Percentiles rank a stretch among this genome's conserved stretches.
Conservation (phyloP, 2,113 vertebrate genomes). For the Cebus imitator region DNA sequence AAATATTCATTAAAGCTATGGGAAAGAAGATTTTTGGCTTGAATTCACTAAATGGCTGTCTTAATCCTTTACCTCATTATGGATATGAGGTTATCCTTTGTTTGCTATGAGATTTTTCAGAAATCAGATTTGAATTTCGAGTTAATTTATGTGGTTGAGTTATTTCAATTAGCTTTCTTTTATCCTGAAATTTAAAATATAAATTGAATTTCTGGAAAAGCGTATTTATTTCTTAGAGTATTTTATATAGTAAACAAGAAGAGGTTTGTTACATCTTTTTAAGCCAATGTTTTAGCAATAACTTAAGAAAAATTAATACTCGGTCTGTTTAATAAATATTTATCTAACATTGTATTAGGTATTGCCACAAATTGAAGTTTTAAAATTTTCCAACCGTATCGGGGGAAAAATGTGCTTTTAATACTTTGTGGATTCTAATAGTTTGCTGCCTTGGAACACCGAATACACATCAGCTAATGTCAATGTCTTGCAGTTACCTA, state of each 20-base stretch:
- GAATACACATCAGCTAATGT: not conserved
- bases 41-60: slow-evolving; percentile 53
- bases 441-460: not conserved
- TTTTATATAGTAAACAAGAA: not conserved
- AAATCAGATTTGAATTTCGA: slow-evolving; percentile 71
- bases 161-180: slow-evolving; percentile 67
- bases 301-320: not conserved
- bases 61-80: slow-evolving; percentile 72
- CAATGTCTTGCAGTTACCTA: not conserved
- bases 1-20: slow-evolving; percentile 70
- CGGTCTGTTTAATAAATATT: not conserved
- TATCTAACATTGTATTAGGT: not conserved
- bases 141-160: slow-evolving; percentile 65
- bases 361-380: not conserved
- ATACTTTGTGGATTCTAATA: not conserved
- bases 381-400: not conserved
- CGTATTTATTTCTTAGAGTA: slow-evolving; percentile 16
- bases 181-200: slow-evolving; percentile 46
- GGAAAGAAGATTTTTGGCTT: slow-evolving; percentile 66
- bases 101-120: slow-evolving; percentile 55
- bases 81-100: slow-evolving; percentile 52
- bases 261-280: not conserved
- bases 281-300: not conserved
- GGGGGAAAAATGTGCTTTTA: not conserved
- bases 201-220: slow-evolving; percentile 58